Percentiles rank a stretch among this genome's conserved stretches.
These are phyloP conservation scores for Talpa occidentalis DNA, from an alignment of 2,113 vertebrate species.

Conservation along the genomic window DNA sequence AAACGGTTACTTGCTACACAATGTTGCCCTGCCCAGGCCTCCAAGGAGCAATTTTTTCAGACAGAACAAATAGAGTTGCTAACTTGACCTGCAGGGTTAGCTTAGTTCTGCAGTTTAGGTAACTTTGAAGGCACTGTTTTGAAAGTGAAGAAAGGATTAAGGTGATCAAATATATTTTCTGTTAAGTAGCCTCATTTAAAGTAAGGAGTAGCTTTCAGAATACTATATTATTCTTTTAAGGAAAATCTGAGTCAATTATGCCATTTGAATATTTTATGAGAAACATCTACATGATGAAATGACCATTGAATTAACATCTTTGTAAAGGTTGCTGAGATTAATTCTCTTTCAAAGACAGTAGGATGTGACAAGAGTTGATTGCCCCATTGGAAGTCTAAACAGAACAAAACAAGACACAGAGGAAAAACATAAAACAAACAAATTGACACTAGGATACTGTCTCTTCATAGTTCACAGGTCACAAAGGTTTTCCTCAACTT, in stretches of 20 bases:
- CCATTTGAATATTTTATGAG: neutral
- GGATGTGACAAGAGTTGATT: neutral
- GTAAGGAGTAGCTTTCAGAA: neutral
- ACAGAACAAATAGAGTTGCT: neutral
- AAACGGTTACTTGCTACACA: neutral
- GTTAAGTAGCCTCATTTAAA: neutral
- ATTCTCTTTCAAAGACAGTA: neutral
- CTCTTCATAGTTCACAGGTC: neutral
- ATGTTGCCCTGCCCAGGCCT: neutral
- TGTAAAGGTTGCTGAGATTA: neutral
- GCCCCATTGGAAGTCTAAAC: neutral
- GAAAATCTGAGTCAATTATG: neutral
- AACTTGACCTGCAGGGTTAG: neutral
- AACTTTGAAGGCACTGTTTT: neutral
- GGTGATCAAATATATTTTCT: neutral
- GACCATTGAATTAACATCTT: neutral
- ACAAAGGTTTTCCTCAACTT: neutral
- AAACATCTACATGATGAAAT: neutral
- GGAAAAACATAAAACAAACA: neutral
- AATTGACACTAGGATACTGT: neutral
- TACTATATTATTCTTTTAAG: neutral
- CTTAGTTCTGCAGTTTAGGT: neutral
- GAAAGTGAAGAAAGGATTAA: conserved; percentile 9
- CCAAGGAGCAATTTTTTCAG: neutral
- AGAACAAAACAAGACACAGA: neutral